A percentile compares a stretch with the other conserved stretches of the same genome.
These are phyloP conservation scores for Agrotis ipsilon DNA, from an alignment of 2,888 invertebrate species.

Conservation along the genomic window DNA sequence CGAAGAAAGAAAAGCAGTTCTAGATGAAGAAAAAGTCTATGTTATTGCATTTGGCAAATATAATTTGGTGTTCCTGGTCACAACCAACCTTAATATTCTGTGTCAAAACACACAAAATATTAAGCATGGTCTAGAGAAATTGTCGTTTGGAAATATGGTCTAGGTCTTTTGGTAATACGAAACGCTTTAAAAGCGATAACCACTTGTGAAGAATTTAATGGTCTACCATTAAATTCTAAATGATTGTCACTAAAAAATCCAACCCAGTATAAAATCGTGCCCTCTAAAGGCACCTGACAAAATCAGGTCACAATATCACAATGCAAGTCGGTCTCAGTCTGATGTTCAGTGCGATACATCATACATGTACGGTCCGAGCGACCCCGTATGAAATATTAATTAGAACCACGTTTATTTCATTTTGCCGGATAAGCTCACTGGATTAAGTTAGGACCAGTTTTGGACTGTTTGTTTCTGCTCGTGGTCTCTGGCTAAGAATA, in stretches of 20 bases:
- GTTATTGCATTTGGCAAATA: too few relatives aligned
- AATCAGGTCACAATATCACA: conserved; percentile 78
- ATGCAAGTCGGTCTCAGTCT: conserved; percentile 70
- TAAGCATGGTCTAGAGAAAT: too few relatives aligned
- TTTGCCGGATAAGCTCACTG: conserved; percentile 44
- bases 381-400: conserved; percentile 63
- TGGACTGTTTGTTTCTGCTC: conserved; percentile 22
- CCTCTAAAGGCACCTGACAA: conserved; percentile 61
- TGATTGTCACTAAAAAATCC: neutral
- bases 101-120: too few relatives aligned
- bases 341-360: conserved; percentile 72
- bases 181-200: too few relatives aligned
- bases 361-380: conserved; percentile 65
- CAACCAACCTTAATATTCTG: too few relatives aligned
- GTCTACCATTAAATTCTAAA: neutral
- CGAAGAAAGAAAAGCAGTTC: too few relatives aligned
- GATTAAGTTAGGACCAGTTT: conserved; percentile 36
- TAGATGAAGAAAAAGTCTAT: too few relatives aligned
- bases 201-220: too few relatives aligned
- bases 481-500: conserved; percentile 38
- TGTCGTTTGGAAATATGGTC: too few relatives aligned
- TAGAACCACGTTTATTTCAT: conserved; percentile 56
- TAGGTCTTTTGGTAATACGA: too few relatives aligned
- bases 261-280: conserved; percentile 28
- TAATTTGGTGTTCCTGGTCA: too few relatives aligned